Conservation (phyloP, 2,113 vertebrate genomes). For the Gracilinanus agilis region DNA sequence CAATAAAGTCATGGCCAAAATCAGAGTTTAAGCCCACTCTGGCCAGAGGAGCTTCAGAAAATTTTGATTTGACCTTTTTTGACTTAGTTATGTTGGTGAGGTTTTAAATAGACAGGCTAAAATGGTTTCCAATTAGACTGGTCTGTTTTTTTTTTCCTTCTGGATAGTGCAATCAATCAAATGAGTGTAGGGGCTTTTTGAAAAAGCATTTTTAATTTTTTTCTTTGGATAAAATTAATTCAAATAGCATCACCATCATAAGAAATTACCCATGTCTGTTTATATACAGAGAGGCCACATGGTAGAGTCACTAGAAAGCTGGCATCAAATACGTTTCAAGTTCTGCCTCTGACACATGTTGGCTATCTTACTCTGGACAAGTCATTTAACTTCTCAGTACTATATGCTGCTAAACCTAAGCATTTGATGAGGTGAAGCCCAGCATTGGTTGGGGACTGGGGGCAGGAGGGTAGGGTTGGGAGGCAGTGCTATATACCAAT, state of each 20-base stretch:
- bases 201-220: background rate
- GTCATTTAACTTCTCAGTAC: background rate
- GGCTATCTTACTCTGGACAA: background rate
- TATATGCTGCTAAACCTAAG: background rate
- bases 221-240: background rate
- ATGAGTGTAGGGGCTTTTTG: background rate
- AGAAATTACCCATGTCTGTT: background rate
- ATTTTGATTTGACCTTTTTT: background rate
- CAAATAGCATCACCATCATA: background rate
- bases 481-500: background rate
- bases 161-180: background rate
- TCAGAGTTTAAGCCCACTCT: background rate
- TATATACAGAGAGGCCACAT: background rate
- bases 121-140: background rate
- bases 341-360: background rate
- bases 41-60: background rate
- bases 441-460: too few relatives aligned
- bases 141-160: background rate
- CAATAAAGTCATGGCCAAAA: slow-evolving; percentile 9
- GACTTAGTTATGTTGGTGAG: background rate
- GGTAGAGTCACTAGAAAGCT: background rate
- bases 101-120: background rate
- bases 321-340: background rate
- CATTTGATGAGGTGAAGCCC: background rate
- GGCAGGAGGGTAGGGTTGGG: background rate